phyloP scores from a whole-genome alignment of 2,888 invertebrate genomes.

The Exephanes ischioxanthus region DNA sequence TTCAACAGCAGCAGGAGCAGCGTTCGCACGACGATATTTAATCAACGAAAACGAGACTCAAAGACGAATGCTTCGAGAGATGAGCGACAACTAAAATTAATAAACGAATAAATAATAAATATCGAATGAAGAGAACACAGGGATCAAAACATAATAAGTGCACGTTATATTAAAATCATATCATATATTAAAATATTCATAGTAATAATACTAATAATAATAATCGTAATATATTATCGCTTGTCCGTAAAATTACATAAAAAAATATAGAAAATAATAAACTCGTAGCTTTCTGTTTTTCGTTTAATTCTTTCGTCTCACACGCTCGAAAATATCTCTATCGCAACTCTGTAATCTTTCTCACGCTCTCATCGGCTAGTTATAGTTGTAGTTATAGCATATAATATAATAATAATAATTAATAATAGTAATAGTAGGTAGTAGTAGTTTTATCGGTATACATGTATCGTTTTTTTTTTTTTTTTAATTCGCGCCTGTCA shows the following conservation, averaged over 20 bases:
- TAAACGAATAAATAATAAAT: conserved; percentile 40
- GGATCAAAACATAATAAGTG: conserved; percentile 80
- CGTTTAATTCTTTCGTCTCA: conserved; percentile 69
- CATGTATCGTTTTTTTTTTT: conserved; percentile 60
- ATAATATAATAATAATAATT: conserved; percentile 56
- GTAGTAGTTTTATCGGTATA: conserved; percentile 69
- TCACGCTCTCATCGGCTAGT: conserved; percentile 61
- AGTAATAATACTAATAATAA: conserved; percentile 77
- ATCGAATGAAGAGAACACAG: conserved; percentile 74
- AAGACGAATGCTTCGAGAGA: conserved; percentile 5
- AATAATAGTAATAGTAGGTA: conserved; percentile 52
- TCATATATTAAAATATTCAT: conserved; percentile 85
- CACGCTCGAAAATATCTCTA: conserved; percentile 76
- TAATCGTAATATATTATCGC: conserved; percentile 81
- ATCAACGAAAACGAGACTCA: conserved; percentile 28
- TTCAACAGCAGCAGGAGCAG: conserved; percentile 44
- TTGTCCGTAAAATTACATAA: conserved; percentile 84
- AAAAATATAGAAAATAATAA: conserved; percentile 85
- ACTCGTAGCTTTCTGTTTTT: conserved; percentile 78
- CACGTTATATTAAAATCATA: conserved; percentile 83
- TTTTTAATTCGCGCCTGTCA: conserved; percentile 54
- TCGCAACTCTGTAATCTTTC: conserved; percentile 70
- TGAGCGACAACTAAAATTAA: conserved; percentile 54
- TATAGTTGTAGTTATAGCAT: conserved; percentile 57
- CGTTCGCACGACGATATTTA: conserved; percentile 45